Evolutionary conservation across 2,797 vertebrate species (phyloP), one percentile per base, ranked within the genome.

Genomic region (Cirrhinus molitorella): DNA sequence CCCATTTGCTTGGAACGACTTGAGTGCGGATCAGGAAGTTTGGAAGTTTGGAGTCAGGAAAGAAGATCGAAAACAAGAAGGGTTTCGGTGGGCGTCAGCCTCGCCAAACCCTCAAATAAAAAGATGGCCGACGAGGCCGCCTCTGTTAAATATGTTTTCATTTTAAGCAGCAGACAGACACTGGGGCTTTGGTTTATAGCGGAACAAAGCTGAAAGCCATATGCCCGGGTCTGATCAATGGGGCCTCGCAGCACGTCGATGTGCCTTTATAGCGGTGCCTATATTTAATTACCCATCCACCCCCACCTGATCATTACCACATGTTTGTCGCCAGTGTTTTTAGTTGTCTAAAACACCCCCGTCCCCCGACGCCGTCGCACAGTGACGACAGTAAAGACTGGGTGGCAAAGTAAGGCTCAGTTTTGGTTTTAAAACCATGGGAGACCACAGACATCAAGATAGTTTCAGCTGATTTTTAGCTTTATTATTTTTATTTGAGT

Each of bases 241-340:
- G 77, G 45, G 59, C 63, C 80, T 61, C 40, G 80, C 78, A 51
- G 79, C 31, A 83, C 79, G 82, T 61, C 65, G 51, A 49, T 79
- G 74, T 34, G 79, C 57, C 74, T 66, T 80, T 53, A 70, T 84
- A 66, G 82, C 83, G 19, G 14, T 66, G 76, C 55, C 63, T 80
- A 71, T 76, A 51, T 83, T 86, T 86, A 83, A 83, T 86, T 76
- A 80, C 77, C 71, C 81, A 76, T 49, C 45, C 19, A 53, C 85
- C 73, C 81, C 73, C 73, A 61, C 73, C 81, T 67, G 65, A 37
- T 83, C 74, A 17, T 11, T 67, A 49, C 59, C 66, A 68, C 47
- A 31, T 51, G 68, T 53, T 51, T 31, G 70, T 68, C 37, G n/a
- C 65, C 45, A 21, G 34, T 25, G 66, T 31, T 40, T 31, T 40